Conservation (phyloP, 1,140 invertebrate species). For the Pseudoatta argentina region DNA sequence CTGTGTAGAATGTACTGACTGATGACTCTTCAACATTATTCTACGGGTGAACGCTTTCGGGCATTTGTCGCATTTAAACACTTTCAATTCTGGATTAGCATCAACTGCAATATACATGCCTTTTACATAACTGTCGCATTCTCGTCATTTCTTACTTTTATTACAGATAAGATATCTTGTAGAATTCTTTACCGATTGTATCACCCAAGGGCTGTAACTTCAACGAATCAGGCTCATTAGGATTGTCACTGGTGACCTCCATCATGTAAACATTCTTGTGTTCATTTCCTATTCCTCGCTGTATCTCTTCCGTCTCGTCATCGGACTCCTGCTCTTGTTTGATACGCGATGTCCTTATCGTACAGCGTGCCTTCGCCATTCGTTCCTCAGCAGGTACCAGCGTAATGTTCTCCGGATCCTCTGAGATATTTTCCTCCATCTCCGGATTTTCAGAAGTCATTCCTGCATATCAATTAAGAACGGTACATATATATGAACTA, state of each 20-base stretch:
- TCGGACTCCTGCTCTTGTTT: slow-evolving; percentile 86
- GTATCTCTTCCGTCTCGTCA: slow-evolving; percentile 83
- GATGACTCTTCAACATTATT: slow-evolving; percentile 88
- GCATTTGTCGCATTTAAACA: slow-evolving; percentile 87
- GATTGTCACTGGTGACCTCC: slow-evolving; percentile 80
- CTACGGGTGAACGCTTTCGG: slow-evolving; percentile 87
- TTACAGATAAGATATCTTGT: background rate
- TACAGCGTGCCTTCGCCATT: slow-evolving; percentile 84
- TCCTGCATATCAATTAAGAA: slow-evolving; percentile 70
- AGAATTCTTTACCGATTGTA: slow-evolving; percentile 77
- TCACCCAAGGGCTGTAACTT: slow-evolving; percentile 77
- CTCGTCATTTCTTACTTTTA: background rate
- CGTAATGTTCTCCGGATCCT: slow-evolving; percentile 86
- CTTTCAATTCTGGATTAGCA: slow-evolving; percentile 85
- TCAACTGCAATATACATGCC: slow-evolving; percentile 76
- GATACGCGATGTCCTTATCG: slow-evolving; percentile 84
- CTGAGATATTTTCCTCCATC: slow-evolving; percentile 81
- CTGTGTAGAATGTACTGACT: slow-evolving; percentile 88
- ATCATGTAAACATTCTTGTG: slow-evolving; percentile 85
- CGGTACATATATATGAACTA: background rate
- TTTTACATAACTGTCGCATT: background rate
- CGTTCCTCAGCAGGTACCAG: slow-evolving; percentile 83
- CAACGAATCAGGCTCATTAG: slow-evolving; percentile 73
- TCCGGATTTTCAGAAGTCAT: slow-evolving; percentile 84
- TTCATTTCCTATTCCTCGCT: slow-evolving; percentile 77